Base-by-base conservation (phyloP, 2,797 vertebrate genomes). In the Anguilla obscura region DNA sequence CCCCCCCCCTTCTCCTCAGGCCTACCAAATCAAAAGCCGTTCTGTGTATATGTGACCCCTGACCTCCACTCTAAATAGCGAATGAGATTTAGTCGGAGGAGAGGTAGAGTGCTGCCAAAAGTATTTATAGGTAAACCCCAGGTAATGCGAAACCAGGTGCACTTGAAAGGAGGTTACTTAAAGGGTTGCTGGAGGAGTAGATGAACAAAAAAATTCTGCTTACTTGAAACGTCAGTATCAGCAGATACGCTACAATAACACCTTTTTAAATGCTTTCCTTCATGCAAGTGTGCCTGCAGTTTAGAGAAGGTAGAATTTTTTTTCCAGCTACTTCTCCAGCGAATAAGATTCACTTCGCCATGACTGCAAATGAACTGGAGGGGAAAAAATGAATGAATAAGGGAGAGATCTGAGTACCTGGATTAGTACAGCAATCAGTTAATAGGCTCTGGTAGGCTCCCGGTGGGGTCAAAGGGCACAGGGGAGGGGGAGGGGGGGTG, bases 11-110 rank as follows among this genome's bases (percentile, higher is more conserved):
- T 69, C 33, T 8, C 12, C 87, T 45, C 85, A 0, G 54, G 18
- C 48, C 30, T 14, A 24, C 48, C 79, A 24, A 48, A 36, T 33
- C 16, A 18, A 6, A 82, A 8, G 9, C 40, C 79, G 14, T 50
- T 82, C 45, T n/a, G 16, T 50, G 10, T n/a, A 48, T 24, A 3
- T 82, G 24, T 24, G 45, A 45, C 74, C 33, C 74, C 45, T 50
- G 45, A 50, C 40, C 79, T 91, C 87, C 90, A 91, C 87, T 89
- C 82, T 89, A 66, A 86, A 33, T 27, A 58, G 84, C 3, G 27
- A 79, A 52, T 86, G 30, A 18, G 66, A 14, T 87, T 83, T 79
- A 40, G 36, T 40, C 36, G 3, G 36, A 40, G 36, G 36, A 40
- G 36, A 40, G 36, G 36, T 40, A 40, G 36, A 3, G 36, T 3